A percentile compares a stretch with the other conserved stretches of the same genome.
Evolutionary conservation across 2,888 invertebrate genomes (phyloP).

Genomic region (Megastigmus dorsalis): DNA sequence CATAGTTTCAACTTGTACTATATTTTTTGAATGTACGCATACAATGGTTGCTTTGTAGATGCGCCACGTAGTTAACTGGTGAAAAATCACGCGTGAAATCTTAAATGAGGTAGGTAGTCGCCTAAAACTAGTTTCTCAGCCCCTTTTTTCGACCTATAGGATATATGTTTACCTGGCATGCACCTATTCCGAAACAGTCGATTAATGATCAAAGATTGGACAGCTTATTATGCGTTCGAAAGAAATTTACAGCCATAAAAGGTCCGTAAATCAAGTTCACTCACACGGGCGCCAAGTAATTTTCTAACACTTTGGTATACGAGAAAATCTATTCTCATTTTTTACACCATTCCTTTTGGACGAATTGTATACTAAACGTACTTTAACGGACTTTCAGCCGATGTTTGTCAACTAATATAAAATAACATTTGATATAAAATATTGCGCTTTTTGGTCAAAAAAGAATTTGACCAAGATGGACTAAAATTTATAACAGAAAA

Average conservation of each 20-base stretch:
- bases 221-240: slow-evolving; percentile 8
- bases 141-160: background rate
- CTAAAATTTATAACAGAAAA: too few species aligned
- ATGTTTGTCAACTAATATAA: too few species aligned
- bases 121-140: slow-evolving; percentile 28
- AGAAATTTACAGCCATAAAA: slow-evolving; percentile 27
- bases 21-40: too few species aligned
- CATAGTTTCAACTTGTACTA: too few species aligned
- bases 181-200: slow-evolving; percentile 22
- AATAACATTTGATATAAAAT: too few species aligned
- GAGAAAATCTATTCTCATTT: slow-evolving; percentile 11
- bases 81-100: slow-evolving; percentile 43
- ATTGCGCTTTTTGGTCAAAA: too few species aligned
- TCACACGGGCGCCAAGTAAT: background rate
- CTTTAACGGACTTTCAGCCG: too few species aligned
- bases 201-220: slow-evolving; percentile 46
- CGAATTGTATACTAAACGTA: too few species aligned
- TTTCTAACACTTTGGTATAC: background rate
- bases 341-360: too few species aligned
- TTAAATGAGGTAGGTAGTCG: slow-evolving; percentile 5
- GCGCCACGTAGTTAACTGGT: background rate
- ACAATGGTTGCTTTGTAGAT: too few species aligned
- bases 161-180: background rate
- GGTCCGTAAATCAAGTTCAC: slow-evolving; percentile 31
- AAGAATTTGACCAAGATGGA: too few species aligned